Evolutionary conservation across 1,140 invertebrate genomes (phyloP).

Genomic region (Polypedilum vanderplanki): DNA sequence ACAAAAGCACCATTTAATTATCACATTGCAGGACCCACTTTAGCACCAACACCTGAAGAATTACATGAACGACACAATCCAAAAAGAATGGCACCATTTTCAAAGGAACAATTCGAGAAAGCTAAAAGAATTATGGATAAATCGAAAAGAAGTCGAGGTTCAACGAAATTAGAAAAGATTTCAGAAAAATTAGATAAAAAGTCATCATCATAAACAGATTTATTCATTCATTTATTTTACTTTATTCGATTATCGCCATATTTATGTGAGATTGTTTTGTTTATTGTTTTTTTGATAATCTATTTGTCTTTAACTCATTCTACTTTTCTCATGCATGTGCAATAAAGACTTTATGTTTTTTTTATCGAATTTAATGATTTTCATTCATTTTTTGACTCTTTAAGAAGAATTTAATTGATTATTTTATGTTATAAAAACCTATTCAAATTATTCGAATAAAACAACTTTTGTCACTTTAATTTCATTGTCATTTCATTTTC

Average conservation of each 20-base stretch:
- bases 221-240: background rate
- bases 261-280: slow-evolving; percentile 22
- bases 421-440: background rate
- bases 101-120: slow-evolving; percentile 20
- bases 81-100: slow-evolving; percentile 26
- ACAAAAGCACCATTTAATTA: slow-evolving; percentile 24
- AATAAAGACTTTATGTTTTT: background rate
- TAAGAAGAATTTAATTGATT: background rate
- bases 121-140: background rate
- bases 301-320: too few species aligned
- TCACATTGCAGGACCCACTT: slow-evolving; percentile 1
- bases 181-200: background rate
- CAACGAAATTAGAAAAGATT: background rate
- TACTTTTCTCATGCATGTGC: too few species aligned
- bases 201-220: background rate
- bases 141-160: background rate
- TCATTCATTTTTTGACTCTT: background rate
- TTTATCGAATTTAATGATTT: background rate
- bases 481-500: too few species aligned
- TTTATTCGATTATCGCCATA: slow-evolving; percentile 2
- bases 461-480: too few species aligned
- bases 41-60: background rate
- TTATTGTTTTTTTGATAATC: background rate
- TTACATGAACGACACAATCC: background rate
- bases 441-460: too few species aligned